Evolutionary conservation across 2,888 invertebrate species (phyloP).

Genomic region (Limnephilus lunatus): DNA sequence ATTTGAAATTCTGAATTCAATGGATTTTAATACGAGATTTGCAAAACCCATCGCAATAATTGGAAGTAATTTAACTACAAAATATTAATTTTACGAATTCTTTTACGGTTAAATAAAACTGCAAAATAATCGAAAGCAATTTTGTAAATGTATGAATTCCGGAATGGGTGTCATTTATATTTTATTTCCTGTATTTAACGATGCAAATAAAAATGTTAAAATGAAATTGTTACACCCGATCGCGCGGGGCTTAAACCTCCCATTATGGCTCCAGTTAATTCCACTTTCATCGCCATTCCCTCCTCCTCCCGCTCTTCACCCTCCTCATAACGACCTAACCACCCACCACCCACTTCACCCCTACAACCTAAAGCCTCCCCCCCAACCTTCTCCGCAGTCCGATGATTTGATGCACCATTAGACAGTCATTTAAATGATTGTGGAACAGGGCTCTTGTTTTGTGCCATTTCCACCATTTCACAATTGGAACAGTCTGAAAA

Average conservation of each 20-base stretch:
- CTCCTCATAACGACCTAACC: not conserved
- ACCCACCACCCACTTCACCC: not conserved
- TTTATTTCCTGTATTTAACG: conserved; percentile 35
- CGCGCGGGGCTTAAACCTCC: conserved; percentile 5
- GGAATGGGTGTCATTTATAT: not conserved
- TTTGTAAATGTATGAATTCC: not conserved
- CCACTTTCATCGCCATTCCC: conserved; percentile 15
- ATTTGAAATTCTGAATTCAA: no score
- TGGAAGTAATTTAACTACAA: not conserved
- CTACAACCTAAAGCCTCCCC: not conserved
- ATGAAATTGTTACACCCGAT: conserved; percentile 35
- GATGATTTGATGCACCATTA: conserved; percentile 36
- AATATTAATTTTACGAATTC: not conserved
- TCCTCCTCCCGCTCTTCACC: not conserved
- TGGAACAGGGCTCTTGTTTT: not conserved
- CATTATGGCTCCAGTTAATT: conserved; percentile 32
- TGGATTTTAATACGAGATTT: no score
- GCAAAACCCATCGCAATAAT: no score
- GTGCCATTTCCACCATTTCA: not conserved
- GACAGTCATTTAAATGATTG: conserved; percentile 26
- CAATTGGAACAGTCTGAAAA: not conserved
- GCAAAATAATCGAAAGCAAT: not conserved
- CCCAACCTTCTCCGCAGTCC: not conserved
- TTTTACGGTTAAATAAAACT: not conserved
- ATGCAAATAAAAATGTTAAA: conserved; percentile 25